Evolutionary conservation across 2,888 invertebrate species (phyloP).

Genomic region (Tetranychus piercei): DNA sequence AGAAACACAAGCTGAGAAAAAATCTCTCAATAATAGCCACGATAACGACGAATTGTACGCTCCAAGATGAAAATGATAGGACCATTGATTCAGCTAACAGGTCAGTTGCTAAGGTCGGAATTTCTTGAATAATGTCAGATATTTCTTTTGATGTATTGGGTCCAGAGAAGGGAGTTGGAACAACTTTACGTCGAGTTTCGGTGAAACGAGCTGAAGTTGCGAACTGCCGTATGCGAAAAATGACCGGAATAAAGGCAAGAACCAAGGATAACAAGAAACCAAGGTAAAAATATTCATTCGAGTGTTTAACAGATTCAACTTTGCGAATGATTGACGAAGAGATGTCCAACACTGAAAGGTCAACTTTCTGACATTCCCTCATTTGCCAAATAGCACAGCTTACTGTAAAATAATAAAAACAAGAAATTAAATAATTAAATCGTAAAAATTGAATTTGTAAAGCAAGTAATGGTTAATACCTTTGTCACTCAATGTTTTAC

Average conservation of each 20-base stretch:
- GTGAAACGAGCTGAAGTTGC: background rate
- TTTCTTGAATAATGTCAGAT: background rate
- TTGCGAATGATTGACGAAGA: slow-evolving; percentile 80
- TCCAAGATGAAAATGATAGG: slow-evolving; percentile 14
- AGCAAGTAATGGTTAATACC: background rate
- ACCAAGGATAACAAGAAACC: slow-evolving; percentile 33
- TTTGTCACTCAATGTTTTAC: background rate
- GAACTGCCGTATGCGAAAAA: slow-evolving; percentile 23
- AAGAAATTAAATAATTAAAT: slow-evolving; percentile 37
- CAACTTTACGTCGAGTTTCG: background rate
- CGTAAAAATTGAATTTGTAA: background rate
- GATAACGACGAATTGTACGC: slow-evolving; percentile 23
- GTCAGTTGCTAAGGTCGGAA: background rate
- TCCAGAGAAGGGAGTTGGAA: background rate
- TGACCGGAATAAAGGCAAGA: slow-evolving; percentile 29
- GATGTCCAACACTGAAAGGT: slow-evolving; percentile 80
- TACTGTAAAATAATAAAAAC: background rate
- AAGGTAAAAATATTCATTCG: slow-evolving; percentile 54
- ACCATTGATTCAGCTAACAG: slow-evolving; percentile 6
- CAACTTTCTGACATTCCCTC: slow-evolving; percentile 71
- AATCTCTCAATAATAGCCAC: slow-evolving; percentile 30
- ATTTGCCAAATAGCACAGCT: slow-evolving; percentile 89
- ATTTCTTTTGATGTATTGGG: slow-evolving; percentile 2
- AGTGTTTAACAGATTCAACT: slow-evolving; percentile 61
- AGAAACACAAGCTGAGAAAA: slow-evolving; percentile 48